Conservation (phyloP, 30 jellyfish, hydroid and myxozoan genomes). For the Calvadosia cruxmelitensis region DNA sequence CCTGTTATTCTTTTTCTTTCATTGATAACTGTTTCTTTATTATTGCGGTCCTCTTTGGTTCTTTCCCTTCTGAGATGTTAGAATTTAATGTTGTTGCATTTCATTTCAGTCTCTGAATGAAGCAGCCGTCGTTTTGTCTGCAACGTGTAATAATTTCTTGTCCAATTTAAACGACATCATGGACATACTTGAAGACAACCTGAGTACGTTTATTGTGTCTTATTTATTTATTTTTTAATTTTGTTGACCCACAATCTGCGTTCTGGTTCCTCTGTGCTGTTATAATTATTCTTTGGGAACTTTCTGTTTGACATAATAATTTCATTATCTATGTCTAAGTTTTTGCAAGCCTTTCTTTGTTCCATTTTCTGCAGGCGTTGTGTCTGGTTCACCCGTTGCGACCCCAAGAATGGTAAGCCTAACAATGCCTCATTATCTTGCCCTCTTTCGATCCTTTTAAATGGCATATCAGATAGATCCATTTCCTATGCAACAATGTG, state of each 20-base stretch:
- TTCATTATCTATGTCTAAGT: background rate
- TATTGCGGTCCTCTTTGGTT: background rate
- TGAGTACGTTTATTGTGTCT: constrained; percentile 64
- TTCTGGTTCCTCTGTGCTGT: too few relatives aligned
- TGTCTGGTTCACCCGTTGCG: constrained; percentile 84
- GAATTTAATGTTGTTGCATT: background rate
- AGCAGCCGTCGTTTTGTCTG: constrained; percentile 70
- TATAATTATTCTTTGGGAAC: too few relatives aligned
- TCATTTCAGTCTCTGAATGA: constrained; percentile 49
- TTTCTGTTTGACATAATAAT: too few relatives aligned
- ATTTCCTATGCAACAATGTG: background rate
- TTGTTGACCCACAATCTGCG: too few relatives aligned
- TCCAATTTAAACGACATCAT: constrained; percentile 72
- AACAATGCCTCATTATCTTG: too few relatives aligned
- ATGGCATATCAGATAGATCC: background rate
- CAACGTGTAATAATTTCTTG: constrained; percentile 80
- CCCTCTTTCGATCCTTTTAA: too few relatives aligned
- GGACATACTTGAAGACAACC: constrained; percentile 77
- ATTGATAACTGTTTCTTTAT: background rate
- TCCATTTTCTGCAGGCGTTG: constrained; percentile 32
- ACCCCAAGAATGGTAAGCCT: constrained; percentile 72
- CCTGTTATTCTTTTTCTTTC: background rate
- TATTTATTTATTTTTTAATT: too few relatives aligned
- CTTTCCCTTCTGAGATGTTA: background rate
- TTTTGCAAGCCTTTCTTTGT: background rate